A percentile compares a stretch with the other conserved stretches of the same genome.
phyloP scores from a whole-genome alignment of 2,797 vertebrate species.

The Microchirus variegatus region DNA sequence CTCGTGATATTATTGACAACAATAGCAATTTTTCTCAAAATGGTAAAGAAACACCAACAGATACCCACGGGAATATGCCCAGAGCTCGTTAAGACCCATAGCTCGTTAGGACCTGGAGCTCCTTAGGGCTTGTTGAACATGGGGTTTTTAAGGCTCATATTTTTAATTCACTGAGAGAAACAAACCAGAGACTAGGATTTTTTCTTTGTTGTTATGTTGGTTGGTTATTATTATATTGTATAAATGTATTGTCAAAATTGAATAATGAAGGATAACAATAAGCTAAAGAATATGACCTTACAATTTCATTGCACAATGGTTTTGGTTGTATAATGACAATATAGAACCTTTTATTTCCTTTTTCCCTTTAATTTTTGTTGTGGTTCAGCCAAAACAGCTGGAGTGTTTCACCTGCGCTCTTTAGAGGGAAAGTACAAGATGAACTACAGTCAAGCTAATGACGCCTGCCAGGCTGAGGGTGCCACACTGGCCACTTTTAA shows the following conservation, averaged over 20 bases:
- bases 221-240: slow-evolving; percentile 1
- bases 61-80: background rate
- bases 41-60: background rate
- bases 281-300: background rate
- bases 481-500: slow-evolving; percentile 84
- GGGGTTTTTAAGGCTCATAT: background rate
- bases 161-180: background rate
- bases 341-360: no score
- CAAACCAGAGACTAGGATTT: background rate
- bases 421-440: slow-evolving; percentile 84
- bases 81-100: slow-evolving; percentile 3
- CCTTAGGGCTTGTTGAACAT: background rate
- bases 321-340: no score
- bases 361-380: background rate
- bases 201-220: no score
- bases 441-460: slow-evolving; percentile 85
- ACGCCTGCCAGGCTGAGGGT: slow-evolving; percentile 83
- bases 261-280: background rate
- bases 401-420: slow-evolving; percentile 91
- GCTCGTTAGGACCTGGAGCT: background rate
- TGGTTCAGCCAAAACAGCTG: slow-evolving; percentile 87
- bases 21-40: background rate
- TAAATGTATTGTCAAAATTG: background rate
- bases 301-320: no score
- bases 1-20: background rate